Evolutionary conservation across 1,140 invertebrate species (phyloP), one percentile per base, ranked within the genome.

Genomic region (Platyscapa corneri): DNA sequence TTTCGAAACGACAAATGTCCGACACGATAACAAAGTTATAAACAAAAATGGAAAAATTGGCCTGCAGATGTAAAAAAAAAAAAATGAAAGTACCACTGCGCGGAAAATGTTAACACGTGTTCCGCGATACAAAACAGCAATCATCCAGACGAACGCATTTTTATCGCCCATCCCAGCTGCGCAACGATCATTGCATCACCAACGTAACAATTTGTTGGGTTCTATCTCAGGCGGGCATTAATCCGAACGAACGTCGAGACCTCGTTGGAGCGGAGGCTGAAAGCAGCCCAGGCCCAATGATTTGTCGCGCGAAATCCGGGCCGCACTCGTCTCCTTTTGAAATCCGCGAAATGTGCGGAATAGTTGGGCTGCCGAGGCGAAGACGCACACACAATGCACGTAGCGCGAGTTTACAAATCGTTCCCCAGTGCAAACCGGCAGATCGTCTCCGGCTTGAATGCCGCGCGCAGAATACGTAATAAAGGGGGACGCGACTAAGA

Each of bases 341-440:
- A 70, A 16, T 70, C 20, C 56, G 23, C 23, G 39, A 42, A 74
- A 74, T 74, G n/a, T 74, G 8, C 3, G 27, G 27, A 37, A 74
- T 74, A n/a, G 70, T 74, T 74, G 20, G 5, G 23, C 16, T 3
- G 7, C 23, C 56, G 30, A 70, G 65, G 16, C 27, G 32, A 1
- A n/a, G 27, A 10, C 23, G 39, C 27, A 7, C 39, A 46, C 42
- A 75, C 72, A 46, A 75, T 32, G 27, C 65, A 85, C 67, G 77
- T 80, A 81, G 39, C 37, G 34, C 30, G 60, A 86, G 79, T 78
- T 83, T 83, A 79, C 80, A 82, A 86, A 86, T 86, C 84, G 77
- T 18, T 80, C 60, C 16, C 16, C 49, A 34, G 6, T n/a, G 37
- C 67, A 27, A 32, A 10, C 0, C 27, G 75, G 39, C 81, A 32